Evolutionary conservation across 1,140 invertebrate genomes (phyloP), one percentile per base, ranked within the genome.

Genomic region (Contarinia nasturtii): DNA sequence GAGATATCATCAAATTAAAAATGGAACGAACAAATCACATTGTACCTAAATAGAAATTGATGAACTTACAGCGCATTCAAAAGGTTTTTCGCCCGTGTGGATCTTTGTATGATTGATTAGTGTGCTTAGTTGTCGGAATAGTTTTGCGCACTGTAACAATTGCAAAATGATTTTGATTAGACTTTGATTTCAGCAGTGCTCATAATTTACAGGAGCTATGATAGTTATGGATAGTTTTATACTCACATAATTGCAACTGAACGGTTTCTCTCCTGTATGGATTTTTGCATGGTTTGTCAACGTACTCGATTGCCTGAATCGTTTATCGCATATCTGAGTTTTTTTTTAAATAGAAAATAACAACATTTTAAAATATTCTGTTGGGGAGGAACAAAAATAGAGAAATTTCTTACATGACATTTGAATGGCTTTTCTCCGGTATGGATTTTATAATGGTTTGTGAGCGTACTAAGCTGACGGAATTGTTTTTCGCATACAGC

Each of bases 251-350:
- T 19, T 43, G 41, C 41, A 43, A 14, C 41, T 12, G 18, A 43
- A 43, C 17, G 41, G 60, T 53, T 63, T 64, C 51, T 64, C 62
- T 54, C 63, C 64, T 40, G 63, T 59, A 50, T 64, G 62, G 34
- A 64, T 64, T 55, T 64, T 64, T 56, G 64, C 62, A 52, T 64
- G 62, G 53, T 64, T 64, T 52, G 64, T 64, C 40, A 64, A 57
- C 43, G 61, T 64, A 45, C 59, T 63, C 37, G 55, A 58, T 51
- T 64, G 62, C 37, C 62, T 59, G 52, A 64, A 64, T 52, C 63
- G 59, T 55, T 64, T 64, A 46, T 61, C 56, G 58, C 61, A 64
- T 54, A 58, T 53, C 51, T 54, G 60, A 55, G 63, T 63, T 53
- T 63, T 60, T 45, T 60, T 27, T 45, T 12, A 3, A 17, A 11